Evolutionary conservation across 1,140 invertebrate species (phyloP).

Genomic region (Ridgeia piscesae): DNA sequence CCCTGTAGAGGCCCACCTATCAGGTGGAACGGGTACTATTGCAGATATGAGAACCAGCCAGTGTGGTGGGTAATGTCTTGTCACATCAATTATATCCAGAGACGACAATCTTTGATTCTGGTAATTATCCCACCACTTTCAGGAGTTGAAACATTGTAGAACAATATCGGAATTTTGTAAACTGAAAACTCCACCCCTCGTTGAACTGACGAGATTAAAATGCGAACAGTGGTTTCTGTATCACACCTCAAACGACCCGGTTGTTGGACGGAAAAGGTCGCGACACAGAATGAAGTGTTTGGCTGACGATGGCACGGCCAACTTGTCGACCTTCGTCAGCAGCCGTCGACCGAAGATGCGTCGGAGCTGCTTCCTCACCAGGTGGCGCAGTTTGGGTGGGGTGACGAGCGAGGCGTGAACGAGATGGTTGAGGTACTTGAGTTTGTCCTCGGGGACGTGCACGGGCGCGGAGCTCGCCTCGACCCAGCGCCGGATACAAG

Average conservation of each 20-base stretch:
- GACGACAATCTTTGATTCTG: no score
- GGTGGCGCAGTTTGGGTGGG: constrained; percentile 26
- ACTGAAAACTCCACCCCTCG: no score
- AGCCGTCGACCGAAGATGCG: constrained; percentile 23
- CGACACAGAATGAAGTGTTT: constrained; percentile 27
- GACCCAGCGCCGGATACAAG: constrained; percentile 24
- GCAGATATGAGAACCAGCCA: no score
- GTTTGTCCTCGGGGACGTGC: constrained; percentile 20
- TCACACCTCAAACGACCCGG: constrained; percentile 30
- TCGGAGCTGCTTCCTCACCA: constrained; percentile 17
- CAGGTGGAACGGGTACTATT: no score
- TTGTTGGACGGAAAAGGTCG: constrained; percentile 25
- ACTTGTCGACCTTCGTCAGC: constrained; percentile 21
- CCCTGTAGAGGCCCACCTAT: no score
- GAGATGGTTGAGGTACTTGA: constrained; percentile 23
- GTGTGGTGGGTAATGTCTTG: no score
- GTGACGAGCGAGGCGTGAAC: constrained; percentile 18
- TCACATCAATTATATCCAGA: no score
- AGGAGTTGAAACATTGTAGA: no score
- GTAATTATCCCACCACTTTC: no score
- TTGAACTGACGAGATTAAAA: neutral
- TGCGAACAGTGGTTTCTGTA: neutral
- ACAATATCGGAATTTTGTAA: no score
- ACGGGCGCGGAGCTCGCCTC: constrained; percentile 21
- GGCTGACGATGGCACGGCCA: constrained; percentile 22